A percentile compares a stretch with the other conserved stretches of the same genome.
These are phyloP conservation scores for Vulpes vulpes DNA, from an alignment of 2,113 vertebrate genomes.

Conservation along the genomic window DNA sequence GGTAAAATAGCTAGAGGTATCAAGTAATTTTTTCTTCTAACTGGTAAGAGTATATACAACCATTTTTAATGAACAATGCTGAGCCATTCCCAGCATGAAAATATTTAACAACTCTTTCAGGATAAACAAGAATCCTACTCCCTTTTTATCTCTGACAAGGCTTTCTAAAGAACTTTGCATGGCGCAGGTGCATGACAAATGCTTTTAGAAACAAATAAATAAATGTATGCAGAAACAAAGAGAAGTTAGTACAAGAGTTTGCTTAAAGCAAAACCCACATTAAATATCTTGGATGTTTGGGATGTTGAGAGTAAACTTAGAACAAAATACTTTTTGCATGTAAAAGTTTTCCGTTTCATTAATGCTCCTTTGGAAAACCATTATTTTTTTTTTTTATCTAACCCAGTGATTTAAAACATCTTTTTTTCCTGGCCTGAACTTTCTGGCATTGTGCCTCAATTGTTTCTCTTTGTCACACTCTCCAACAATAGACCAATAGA, in stretches of 20 bases:
- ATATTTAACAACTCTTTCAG: slow-evolving; percentile 66
- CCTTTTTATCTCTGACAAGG: slow-evolving; percentile 63
- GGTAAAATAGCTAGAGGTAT: slow-evolving; percentile 58
- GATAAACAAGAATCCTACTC: slow-evolving; percentile 54
- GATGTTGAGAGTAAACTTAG: background rate
- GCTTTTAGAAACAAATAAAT: slow-evolving; percentile 36
- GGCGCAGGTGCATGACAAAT: background rate
- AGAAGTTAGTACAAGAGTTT: background rate
- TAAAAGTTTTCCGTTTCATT: background rate
- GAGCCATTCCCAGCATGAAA: slow-evolving; percentile 62
- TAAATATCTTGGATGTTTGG: background rate
- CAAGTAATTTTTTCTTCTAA: slow-evolving; percentile 52
- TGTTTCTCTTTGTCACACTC: background rate
- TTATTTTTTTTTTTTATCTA: background rate
- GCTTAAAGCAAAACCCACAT: background rate
- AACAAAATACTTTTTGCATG: background rate
- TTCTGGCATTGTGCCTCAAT: background rate
- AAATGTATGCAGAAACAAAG: slow-evolving; percentile 48
- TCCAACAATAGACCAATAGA: background rate
- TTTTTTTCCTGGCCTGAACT: background rate
- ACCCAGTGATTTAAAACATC: background rate
- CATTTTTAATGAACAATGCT: slow-evolving; percentile 68
- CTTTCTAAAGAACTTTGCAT: slow-evolving; percentile 20
- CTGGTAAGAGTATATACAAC: slow-evolving; percentile 16
- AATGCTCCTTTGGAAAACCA: background rate